A percentile compares a stretch with the other conserved stretches of the same genome.
Conservation (phyloP, 2,888 invertebrate genomes). For the Allolobophora icterica region DNA sequence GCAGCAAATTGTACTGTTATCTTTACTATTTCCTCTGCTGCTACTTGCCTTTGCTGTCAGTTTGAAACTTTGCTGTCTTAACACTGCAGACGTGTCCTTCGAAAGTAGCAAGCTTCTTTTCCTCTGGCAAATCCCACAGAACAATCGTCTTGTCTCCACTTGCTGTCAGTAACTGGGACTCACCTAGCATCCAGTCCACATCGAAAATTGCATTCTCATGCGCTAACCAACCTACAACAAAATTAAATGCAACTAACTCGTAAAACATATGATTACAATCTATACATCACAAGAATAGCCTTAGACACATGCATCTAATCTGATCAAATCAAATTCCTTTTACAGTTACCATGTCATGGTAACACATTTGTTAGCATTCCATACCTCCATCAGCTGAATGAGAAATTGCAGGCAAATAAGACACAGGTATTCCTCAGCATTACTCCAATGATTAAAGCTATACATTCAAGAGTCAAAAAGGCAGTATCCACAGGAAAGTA, state of each 20-base stretch:
- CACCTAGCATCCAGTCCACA: constrained; percentile 81
- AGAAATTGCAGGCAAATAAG: no score
- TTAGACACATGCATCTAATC: background rate
- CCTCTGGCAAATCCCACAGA: constrained; percentile 76
- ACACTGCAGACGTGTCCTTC: constrained; percentile 81
- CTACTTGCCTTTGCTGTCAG: constrained; percentile 69
- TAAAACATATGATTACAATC: background rate
- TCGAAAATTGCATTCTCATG: constrained; percentile 90
- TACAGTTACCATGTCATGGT: no score
- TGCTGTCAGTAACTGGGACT: constrained; percentile 79
- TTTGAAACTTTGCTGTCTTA: constrained; percentile 78
- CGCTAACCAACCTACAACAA: constrained; percentile 57
- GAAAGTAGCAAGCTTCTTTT: constrained; percentile 68
- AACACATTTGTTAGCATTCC: no score
- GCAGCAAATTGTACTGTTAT: background rate
- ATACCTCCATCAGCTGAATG: no score
- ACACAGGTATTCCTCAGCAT: no score
- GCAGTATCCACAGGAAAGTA: no score
- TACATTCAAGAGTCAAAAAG: no score
- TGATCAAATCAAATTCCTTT: no score
- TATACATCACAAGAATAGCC: background rate
- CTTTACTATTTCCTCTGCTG: background rate
- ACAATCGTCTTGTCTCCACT: constrained; percentile 84
- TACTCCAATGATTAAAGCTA: no score
- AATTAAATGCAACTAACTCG: background rate